These are phyloP conservation scores for Zophobas atratus DNA, from an alignment of 1,140 invertebrate genomes.

Conservation along the genomic window DNA sequence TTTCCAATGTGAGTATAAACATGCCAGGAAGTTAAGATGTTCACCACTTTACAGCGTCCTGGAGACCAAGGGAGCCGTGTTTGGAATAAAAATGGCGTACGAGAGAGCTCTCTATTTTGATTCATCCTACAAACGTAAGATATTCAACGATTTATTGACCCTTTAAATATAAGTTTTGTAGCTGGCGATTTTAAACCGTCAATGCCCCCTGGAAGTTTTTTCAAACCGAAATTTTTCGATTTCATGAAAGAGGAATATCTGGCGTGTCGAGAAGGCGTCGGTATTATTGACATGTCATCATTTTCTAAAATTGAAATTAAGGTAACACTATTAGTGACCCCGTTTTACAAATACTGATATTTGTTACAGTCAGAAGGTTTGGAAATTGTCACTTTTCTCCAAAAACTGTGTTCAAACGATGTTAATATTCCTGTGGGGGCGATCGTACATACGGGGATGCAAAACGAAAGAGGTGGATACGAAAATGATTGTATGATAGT, in stretches of 20 bases:
- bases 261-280: slow-evolving; percentile 84
- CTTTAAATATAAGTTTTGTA: slow-evolving; percentile 53
- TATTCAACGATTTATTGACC: slow-evolving; percentile 37
- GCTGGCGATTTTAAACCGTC: slow-evolving; percentile 67
- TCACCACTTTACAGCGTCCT: slow-evolving; percentile 85
- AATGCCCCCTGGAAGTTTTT: slow-evolving; percentile 76
- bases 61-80: slow-evolving; percentile 83
- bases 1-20: slow-evolving; percentile 76
- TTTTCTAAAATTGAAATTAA: slow-evolving; percentile 88
- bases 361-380: slow-evolving; percentile 70
- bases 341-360: slow-evolving; percentile 13
- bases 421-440: slow-evolving; percentile 81
- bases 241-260: slow-evolving; percentile 83
- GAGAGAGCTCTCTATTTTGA: slow-evolving; percentile 81
- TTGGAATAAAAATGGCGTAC: slow-evolving; percentile 91
- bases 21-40: slow-evolving; percentile 81
- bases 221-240: slow-evolving; percentile 85
- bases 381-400: slow-evolving; percentile 80
- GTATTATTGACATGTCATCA: slow-evolving; percentile 88
- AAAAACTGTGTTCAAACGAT: slow-evolving; percentile 85
- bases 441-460: slow-evolving; percentile 88
- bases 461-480: slow-evolving; percentile 85
- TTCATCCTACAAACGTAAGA: slow-evolving; percentile 69
- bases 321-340: slow-evolving; percentile 67
- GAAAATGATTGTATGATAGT: slow-evolving; percentile 88